Evolutionary conservation across 1,140 invertebrate species (phyloP).

Genomic region (Plectus sambesii): DNA sequence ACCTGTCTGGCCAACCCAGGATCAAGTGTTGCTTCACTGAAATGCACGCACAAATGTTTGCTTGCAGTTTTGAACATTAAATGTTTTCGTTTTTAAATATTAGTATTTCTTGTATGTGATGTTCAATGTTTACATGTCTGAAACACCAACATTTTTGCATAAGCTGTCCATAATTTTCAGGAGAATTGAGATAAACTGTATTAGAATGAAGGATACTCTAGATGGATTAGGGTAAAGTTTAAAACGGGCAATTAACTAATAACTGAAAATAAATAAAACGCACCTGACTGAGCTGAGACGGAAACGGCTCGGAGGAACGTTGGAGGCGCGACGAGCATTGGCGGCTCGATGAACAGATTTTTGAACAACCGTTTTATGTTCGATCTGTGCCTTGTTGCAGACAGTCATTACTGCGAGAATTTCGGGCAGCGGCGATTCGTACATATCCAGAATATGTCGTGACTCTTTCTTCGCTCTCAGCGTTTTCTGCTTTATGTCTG

Average conservation of each 20-base stretch:
- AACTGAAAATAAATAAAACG: too few relatives aligned
- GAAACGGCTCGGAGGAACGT: slow-evolving; percentile 8
- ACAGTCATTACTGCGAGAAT: slow-evolving; percentile 40
- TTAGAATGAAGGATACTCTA: too few relatives aligned
- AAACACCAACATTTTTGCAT: too few relatives aligned
- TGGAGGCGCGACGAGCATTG: slow-evolving; percentile 10
- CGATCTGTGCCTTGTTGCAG: slow-evolving; percentile 37
- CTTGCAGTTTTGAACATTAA: slow-evolving; percentile 18
- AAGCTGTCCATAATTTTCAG: too few relatives aligned
- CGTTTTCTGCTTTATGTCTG: too few relatives aligned
- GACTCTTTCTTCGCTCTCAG: too few relatives aligned
- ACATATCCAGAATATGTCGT: too few relatives aligned
- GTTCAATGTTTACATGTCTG: not conserved
- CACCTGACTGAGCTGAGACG: slow-evolving; percentile 2
- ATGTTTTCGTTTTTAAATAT: slow-evolving; percentile 7
- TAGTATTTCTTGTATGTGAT: slow-evolving; percentile 6
- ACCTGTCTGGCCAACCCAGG: slow-evolving; percentile 12
- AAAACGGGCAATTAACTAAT: too few relatives aligned
- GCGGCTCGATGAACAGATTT: slow-evolving; percentile 7
- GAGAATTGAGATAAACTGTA: too few relatives aligned
- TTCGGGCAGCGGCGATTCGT: slow-evolving; percentile 35
- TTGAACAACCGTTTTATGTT: slow-evolving; percentile 19
- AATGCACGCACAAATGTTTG: not conserved
- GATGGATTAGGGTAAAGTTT: too few relatives aligned
- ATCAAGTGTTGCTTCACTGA: slow-evolving; percentile 1